phyloP scores from a whole-genome alignment of 2,113 vertebrate genomes.

The Patagioenas fasciata region DNA sequence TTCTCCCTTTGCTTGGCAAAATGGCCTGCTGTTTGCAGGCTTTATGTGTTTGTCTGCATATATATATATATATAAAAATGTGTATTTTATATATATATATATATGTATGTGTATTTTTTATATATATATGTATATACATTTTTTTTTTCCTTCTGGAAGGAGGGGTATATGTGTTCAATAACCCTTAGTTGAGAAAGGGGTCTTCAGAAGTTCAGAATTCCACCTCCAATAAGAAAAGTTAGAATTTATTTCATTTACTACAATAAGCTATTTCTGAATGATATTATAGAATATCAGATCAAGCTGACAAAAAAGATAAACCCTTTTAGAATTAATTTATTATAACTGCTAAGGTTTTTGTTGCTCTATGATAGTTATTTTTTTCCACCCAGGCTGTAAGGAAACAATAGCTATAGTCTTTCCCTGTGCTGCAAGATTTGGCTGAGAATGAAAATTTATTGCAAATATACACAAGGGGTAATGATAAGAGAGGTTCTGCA shows the following conservation, averaged over 20 bases:
- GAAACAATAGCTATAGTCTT: neutral
- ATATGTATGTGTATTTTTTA: no score
- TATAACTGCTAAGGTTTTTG: neutral
- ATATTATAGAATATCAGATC: neutral
- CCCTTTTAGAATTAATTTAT: neutral
- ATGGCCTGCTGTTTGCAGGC: fast-evolving
- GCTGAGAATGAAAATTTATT: neutral
- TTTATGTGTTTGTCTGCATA: no score
- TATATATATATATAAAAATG: no score
- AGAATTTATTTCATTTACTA: neutral
- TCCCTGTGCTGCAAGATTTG: neutral
- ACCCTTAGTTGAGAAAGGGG: neutral
- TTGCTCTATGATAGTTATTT: neutral
- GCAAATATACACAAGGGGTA: neutral
- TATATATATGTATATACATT: no score
- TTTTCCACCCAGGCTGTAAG: neutral
- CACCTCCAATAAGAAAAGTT: neutral
- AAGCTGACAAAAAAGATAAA: neutral
- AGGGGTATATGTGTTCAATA: neutral
- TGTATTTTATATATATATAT: no score
- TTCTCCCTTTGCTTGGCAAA: neutral
- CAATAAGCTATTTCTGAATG: neutral
- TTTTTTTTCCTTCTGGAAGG: neutral
- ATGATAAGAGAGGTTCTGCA: neutral
- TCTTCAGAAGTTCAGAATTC: neutral